Percentiles rank a stretch among this genome's conserved stretches.
Conservation (phyloP, 2,113 vertebrate species). For the Tamias sibiricus region DNA sequence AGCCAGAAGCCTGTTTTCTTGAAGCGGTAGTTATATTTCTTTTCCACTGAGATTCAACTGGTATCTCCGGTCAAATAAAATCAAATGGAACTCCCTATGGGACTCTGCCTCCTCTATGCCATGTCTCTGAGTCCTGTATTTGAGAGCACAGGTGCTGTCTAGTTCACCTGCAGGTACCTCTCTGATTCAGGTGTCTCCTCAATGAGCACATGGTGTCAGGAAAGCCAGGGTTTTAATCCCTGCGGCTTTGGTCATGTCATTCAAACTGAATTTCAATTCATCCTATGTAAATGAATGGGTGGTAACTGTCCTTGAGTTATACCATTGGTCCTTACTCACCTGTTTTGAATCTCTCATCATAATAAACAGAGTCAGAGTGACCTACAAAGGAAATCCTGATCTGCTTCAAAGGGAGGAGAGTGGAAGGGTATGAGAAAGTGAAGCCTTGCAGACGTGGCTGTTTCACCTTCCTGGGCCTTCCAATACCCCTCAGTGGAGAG, state of each 20-base stretch:
- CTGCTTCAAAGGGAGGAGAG: not conserved
- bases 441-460: no score
- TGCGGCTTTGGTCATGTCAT: not conserved
- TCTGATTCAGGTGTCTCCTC: not conserved
- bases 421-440: not conserved
- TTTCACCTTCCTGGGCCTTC: not conserved
- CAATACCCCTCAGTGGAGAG: not conserved
- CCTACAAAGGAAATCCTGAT: not conserved
- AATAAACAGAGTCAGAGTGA: not conserved
- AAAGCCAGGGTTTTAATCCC: not conserved
- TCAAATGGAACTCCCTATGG: not conserved
- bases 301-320: not conserved
- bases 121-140: not conserved
- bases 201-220: not conserved
- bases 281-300: not conserved
- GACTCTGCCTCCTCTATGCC: not conserved
- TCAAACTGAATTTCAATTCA: not conserved
- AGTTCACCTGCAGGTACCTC: not conserved
- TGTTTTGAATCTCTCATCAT: not conserved
- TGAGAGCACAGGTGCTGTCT: accelerated
- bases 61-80: not conserved
- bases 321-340: not conserved
- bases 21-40: slow-evolving; percentile 77
- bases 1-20: slow-evolving; percentile 30
- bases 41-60: not conserved